Percentiles rank a stretch among this genome's conserved stretches.
These are phyloP conservation scores for Upupa epops DNA, from an alignment of 2,113 vertebrate genomes.

Conservation along the genomic window DNA sequence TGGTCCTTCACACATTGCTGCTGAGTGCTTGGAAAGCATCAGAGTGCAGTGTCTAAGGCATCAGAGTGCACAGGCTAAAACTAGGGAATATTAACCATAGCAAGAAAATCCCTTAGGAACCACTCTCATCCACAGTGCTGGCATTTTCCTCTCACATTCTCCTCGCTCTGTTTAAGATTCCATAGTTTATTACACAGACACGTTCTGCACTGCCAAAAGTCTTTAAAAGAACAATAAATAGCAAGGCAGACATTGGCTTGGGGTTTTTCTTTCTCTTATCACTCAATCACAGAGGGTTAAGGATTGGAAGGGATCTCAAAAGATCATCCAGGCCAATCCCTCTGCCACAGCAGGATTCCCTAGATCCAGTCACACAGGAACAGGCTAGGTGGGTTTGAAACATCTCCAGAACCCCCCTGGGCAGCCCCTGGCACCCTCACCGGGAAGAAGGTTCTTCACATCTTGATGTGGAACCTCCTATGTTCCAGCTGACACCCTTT, in stretches of 20 bases:
- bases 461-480: no score
- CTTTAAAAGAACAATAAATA: background rate
- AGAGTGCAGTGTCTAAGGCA: fast-evolving
- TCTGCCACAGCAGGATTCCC: no score
- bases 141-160: background rate
- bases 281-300: no score
- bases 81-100: background rate
- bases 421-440: no score
- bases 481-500: no score
- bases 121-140: background rate
- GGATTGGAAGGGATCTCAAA: no score
- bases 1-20: fast-evolving
- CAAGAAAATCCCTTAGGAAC: background rate
- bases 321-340: no score
- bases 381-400: no score
- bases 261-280: background rate
- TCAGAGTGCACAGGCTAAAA: background rate
- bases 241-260: background rate
- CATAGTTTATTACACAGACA: background rate
- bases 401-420: no score
- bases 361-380: no score
- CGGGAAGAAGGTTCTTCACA: no score
- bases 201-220: background rate
- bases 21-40: fast-evolving
- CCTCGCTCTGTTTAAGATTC: background rate